phyloP scores from a whole-genome alignment of 2,797 vertebrate species.

The Sus cebifrons region DNA sequence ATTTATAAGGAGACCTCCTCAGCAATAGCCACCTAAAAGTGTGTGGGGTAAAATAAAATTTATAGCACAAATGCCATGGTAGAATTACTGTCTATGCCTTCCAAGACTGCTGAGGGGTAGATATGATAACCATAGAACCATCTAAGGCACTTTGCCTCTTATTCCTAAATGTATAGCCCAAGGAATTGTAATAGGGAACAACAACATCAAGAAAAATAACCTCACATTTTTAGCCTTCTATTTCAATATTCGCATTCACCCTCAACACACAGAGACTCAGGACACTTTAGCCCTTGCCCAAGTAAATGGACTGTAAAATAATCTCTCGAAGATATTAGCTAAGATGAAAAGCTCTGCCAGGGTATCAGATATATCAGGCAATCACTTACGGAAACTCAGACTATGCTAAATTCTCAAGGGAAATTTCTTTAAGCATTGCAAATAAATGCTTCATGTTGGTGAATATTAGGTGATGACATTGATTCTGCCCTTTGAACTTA shows the following conservation, averaged over 20 bases:
- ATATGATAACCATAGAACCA: background rate
- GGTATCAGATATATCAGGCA: conserved; percentile 64
- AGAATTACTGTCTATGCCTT: background rate
- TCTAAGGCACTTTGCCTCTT: conserved; percentile 71
- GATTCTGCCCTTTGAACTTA: conserved; percentile 67
- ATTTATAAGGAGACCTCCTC: background rate
- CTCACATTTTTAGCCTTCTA: conserved; percentile 50
- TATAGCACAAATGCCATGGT: background rate
- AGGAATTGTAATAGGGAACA: conserved; percentile 66
- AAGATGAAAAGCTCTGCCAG: conserved; percentile 61
- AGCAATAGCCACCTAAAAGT: background rate
- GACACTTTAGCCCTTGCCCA: conserved; percentile 62
- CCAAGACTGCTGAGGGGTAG: background rate
- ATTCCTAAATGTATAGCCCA: conserved; percentile 74
- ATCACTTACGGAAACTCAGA: conserved; percentile 59
- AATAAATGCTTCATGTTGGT: conserved; percentile 38
- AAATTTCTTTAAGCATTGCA: background rate
- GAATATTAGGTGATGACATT: conserved; percentile 13
- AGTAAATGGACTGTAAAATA: conserved; percentile 79
- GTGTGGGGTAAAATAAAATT: conserved; percentile 47
- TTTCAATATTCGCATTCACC: conserved; percentile 72
- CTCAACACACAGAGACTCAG: conserved; percentile 30
- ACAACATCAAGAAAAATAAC: conserved; percentile 65
- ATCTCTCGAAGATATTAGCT: conserved; percentile 72
- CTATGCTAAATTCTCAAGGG: conserved; percentile 51